Evolutionary conservation across 2,113 vertebrate genomes (phyloP).

Genomic region (Myotis davidii): DNA sequence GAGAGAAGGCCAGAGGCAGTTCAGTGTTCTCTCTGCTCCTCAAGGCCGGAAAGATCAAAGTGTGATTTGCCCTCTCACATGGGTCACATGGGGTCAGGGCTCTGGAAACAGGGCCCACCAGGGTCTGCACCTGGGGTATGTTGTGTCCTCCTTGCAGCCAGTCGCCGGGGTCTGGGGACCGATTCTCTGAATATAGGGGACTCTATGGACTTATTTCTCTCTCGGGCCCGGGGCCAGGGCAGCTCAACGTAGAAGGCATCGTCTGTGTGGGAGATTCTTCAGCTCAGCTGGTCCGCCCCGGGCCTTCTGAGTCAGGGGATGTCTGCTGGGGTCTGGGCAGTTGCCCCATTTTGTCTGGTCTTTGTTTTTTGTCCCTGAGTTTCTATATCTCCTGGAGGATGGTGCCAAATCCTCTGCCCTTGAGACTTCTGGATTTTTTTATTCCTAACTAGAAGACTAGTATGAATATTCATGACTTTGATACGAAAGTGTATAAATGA

Average conservation of each 20-base stretch:
- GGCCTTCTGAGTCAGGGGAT: background rate
- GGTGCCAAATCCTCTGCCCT: background rate
- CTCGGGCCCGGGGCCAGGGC: background rate
- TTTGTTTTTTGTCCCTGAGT: background rate
- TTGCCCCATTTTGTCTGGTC: background rate
- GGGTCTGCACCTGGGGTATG: background rate
- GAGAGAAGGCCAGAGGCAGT: background rate
- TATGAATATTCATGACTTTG: constrained; percentile 56
- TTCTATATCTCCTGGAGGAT: background rate
- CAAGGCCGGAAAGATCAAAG: background rate
- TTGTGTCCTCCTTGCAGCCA: background rate
- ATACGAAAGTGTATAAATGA: background rate
- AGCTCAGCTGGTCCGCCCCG: background rate
- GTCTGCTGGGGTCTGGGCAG: background rate
- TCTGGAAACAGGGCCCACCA: background rate
- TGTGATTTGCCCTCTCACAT: background rate
- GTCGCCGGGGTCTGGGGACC: background rate
- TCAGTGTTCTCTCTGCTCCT: background rate
- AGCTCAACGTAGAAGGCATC: background rate
- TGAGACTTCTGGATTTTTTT: background rate
- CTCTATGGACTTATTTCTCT: background rate
- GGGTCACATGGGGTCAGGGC: background rate
- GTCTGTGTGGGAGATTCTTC: background rate
- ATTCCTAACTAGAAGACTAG: background rate
- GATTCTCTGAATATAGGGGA: background rate